Evolutionary conservation across 1,140 invertebrate genomes (phyloP), one percentile per base, ranked within the genome.

Genomic region (Rhynchophorus ferrugineus): DNA sequence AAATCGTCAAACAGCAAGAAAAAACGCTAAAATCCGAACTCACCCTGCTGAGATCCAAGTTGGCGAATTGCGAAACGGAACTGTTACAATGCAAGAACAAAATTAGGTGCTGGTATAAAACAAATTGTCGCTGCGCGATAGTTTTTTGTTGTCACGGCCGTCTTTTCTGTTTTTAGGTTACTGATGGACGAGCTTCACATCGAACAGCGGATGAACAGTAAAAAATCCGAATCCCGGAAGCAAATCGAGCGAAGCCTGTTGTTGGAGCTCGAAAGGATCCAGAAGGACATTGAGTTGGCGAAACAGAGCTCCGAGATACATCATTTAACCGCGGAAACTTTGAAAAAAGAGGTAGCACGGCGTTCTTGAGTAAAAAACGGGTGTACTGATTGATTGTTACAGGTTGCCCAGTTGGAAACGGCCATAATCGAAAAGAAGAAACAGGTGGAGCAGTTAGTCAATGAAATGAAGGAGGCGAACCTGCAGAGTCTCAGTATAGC

Each of bases 381-480:
- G n/a, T n/a, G n/a, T n/a, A n/a, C n/a, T n/a, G n/a, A n/a, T n/a
- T n/a, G n/a, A n/a, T n/a, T 11, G 29, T 61, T 49, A 6, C 11
- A 85, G 78, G 79, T 89, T 2, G 75, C 82, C 16, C 78, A 79
- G 51, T 71, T 91, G 57, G 87, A 91, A 69, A 76, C 78, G 36
- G 83, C 85, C 0, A 91, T 91, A 65, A 79, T 83, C 48, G 86
- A 91, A 48, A 91, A 91, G 67, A 90, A 91, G 68, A 74, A 83
- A 37, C 85, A 91, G 73, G 84, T 92, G 16, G 89, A 91, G 60
- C 77, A 83, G 56, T 71, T 94, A 47, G 87, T 92, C 3, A 77
- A 84, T 20, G 88, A 93, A 63, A 91, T 94, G 84, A 91, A 94
- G 69, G 87, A 92, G 67, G 89, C 89, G 1, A 95, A 95, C 72